Conservation (phyloP, 2,797 vertebrate genomes). For the Neomorphus geoffroyi region DNA sequence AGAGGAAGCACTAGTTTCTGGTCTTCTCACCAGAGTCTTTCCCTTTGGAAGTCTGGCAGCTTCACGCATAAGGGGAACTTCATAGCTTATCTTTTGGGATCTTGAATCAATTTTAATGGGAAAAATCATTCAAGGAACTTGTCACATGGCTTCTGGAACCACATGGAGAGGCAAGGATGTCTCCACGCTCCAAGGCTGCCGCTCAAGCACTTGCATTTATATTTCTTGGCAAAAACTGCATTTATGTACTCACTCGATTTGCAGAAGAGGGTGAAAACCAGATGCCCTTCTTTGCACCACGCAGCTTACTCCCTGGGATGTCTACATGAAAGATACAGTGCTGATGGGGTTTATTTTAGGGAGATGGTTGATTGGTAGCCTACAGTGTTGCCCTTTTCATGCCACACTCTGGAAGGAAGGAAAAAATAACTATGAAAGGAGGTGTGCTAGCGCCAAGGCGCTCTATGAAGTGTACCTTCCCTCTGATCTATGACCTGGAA, state of each 20-base stretch:
- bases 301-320: slow-evolving; percentile 41
- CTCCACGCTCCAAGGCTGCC: background rate
- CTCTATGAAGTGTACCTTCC: slow-evolving; percentile 47
- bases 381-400: slow-evolving; percentile 57
- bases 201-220: slow-evolving; percentile 32
- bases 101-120: slow-evolving; percentile 19
- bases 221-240: slow-evolving; percentile 23
- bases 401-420: slow-evolving; percentile 34
- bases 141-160: slow-evolving; percentile 18
- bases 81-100: background rate
- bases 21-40: slow-evolving; percentile 20
- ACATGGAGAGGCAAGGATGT: slow-evolving; percentile 11
- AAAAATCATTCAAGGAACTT: slow-evolving; percentile 28
- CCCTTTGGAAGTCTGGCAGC: slow-evolving; percentile 14
- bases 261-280: slow-evolving; percentile 61
- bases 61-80: slow-evolving; percentile 19
- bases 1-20: background rate
- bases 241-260: slow-evolving; percentile 35
- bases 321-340: slow-evolving; percentile 48
- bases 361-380: slow-evolving; percentile 55
- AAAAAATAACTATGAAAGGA: slow-evolving; percentile 38
- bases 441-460: background rate
- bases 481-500: slow-evolving; percentile 65
- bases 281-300: slow-evolving; percentile 43
- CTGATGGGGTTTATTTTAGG: slow-evolving; percentile 59